Evolutionary conservation across 2,113 vertebrate species (phyloP), one percentile per base, ranked within the genome.

Genomic region (Gymnocephalus cernua): DNA sequence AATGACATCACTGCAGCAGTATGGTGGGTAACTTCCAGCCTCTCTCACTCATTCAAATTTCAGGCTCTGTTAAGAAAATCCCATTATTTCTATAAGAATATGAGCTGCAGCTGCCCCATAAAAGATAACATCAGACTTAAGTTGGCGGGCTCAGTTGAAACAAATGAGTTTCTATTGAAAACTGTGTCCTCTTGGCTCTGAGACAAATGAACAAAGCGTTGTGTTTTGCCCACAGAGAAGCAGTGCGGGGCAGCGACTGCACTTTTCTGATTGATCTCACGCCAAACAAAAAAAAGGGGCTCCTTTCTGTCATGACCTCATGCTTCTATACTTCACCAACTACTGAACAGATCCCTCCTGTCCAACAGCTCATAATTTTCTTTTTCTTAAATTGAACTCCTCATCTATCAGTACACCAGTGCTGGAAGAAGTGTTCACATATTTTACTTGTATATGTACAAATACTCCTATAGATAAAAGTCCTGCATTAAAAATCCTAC

Each of bases 21-120:
- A 86, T 64, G 50, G 73, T 64, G 50, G 73, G 64, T 66, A 70
- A 79, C 73, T 58, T 91, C 82, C 69, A 91, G 41, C 78, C 62
- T 77, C 51, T 71, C 69, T 59, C 29, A 23, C 78, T 91, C 84
- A 76, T 86, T 93, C 75, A 88, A 80, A 88, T 92, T 88, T 93
- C 85, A 93, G 89, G 76, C 88, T 86, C 77, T 59, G 79, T 88
- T 90, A 79, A 89, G 84, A 91, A 93, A 92, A 88, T 85, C 75
- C 81, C 66, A 89, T 91, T 88, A 88, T 89, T 91, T 88, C 74
- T 75, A 69, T 62, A 75, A 74, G 80, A 81, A 87, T 92, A 91
- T 86, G 88, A 93, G 88, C 77, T 89, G 75, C 92, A 93, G 93
- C 91, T 93, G 92, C 72, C 87, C 48, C 77, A 82, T 93, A 90